Base-by-base conservation (phyloP, 2,113 vertebrate species). In the Chaetodon auriga region DNA sequence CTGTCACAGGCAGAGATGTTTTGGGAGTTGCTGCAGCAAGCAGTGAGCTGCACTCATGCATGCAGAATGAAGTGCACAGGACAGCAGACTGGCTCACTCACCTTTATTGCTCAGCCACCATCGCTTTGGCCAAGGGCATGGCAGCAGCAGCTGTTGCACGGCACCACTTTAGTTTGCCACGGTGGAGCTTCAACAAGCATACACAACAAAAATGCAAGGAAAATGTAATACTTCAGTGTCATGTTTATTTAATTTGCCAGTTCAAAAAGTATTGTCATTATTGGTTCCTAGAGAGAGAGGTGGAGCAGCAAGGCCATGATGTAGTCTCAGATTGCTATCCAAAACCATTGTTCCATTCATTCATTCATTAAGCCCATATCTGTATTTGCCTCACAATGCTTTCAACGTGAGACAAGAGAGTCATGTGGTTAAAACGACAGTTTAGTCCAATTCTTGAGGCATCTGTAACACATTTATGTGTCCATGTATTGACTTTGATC, bases 1-100 rank as follows among this genome's bases (percentile, higher is more conserved):
- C 80, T 71, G 80, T 87, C 80, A 76, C 75, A 66, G 61, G 85
- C 75, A 66, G 72, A 68, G 72, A 51, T 76, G 85, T 83, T 87
- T 75, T 41, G 80, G 80, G 71, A 75, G 66, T 83, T 71, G 65
- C 58, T 38, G 36, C 54, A 7, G 75, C 66, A 62, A 80, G 65
- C 80, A 80, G 60, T 51, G 62, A 68, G 55, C 55, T 58, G 72
- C 78, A 84, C 62, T 78, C 73, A 87, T 83, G 85, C 85, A 87
- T 87, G 77, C 15, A 55, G 54, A 68, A 84, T 77, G 68, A 74
- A 58, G 49, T 58, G 61, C 77, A 69, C 45, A 54, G 45, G 57
- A 41, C 58, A 2, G 9, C 62, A 70, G 65, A 68, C 66, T 51
- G 13, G 1, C 71, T 69, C 66, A 41, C 71, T 76, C 77, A 84